These are phyloP conservation scores for Trisateles emortualis DNA, from an alignment of 2,888 invertebrate species.

Conservation along the genomic window DNA sequence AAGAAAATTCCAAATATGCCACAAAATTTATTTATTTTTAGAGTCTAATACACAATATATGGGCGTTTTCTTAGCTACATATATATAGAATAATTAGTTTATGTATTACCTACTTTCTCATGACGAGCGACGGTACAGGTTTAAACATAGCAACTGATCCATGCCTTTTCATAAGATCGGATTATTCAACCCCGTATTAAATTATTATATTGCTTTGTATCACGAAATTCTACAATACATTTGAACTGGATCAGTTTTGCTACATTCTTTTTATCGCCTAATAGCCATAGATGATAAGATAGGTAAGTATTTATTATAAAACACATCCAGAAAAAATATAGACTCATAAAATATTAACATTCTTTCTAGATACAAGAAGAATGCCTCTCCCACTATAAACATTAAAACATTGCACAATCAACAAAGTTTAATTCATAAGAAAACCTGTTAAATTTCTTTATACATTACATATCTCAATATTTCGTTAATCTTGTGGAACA, in stretches of 20 bases:
- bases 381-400: conserved; percentile 18
- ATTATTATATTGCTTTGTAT: neutral
- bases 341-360: conserved; percentile 28
- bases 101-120: conserved; percentile 28
- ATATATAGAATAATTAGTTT: too few relatives aligned
- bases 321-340: conserved; percentile 36
- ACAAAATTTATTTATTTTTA: conserved; percentile 41
- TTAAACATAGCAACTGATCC: conserved; percentile 25
- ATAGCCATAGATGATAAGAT: conserved; percentile 29
- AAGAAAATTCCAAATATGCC: conserved; percentile 24
- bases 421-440: conserved; percentile 20
- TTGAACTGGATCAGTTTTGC: conserved; percentile 18
- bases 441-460: conserved; percentile 6
- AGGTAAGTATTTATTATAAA: conserved; percentile 28
- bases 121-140: conserved; percentile 8
- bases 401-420: conserved; percentile 29
- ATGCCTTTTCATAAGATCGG: neutral
- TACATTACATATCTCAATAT: conserved; percentile 11
- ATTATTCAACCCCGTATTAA: too few relatives aligned
- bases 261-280: conserved; percentile 24
- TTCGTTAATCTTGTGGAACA: conserved; percentile 14
- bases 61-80: conserved; percentile 27
- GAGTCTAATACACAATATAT: conserved; percentile 41
- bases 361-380: conserved; percentile 27
- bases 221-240: neutral